Base-by-base conservation (phyloP, 2,888 invertebrate genomes). In the Pyrgus malvae region DNA sequence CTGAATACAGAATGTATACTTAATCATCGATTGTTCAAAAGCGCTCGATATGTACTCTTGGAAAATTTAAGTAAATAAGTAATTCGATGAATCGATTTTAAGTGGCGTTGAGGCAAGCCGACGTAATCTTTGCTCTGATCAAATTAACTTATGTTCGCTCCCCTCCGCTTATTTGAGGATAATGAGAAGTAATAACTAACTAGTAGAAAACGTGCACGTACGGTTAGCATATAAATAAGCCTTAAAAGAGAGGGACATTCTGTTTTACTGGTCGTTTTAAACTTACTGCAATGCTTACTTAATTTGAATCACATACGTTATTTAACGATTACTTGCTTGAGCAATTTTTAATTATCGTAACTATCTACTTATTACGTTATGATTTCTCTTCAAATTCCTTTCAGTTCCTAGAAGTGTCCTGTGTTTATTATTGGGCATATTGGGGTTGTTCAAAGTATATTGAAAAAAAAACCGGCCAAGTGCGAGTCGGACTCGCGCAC, bases 21-120 rank as follows among this genome's bases (percentile, higher is more conserved):
- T 16, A 9, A 35, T 27, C 16, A 44, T 44, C 14, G 44, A 37
- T 37, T 44, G 41, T 51, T 35, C 35, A 17, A 35, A 35, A 19
- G 14, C 19, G 12, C 12, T 17, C 9, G 27, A 44, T 51, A 31
- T 42, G 42, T 38, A 50, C 31, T 37, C 12, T 46, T 33, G 21
- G 21, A 35, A 11, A 42, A 16, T 21, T 72, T 74, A 70, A 78
- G 76, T 78, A 82, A 83, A 84, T 80, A 80, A 76, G 79, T 38
- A 48, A 50, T 74, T 78, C 72, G 74, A 80, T 77, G 70, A 81
- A 80, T 78, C 74, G 76, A 74, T 76, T 77, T 76, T 80, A 80
- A 80, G 76, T 74, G 72, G 71, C 65, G 66, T 65, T 62, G 62
- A 67, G 62, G 66, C 61, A 55, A 58, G 57, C 63, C 62, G 61